Percentiles rank a stretch among this genome's conserved stretches.
Evolutionary conservation across 2,888 invertebrate species (phyloP).

Genomic region (Agrotis ipsilon): DNA sequence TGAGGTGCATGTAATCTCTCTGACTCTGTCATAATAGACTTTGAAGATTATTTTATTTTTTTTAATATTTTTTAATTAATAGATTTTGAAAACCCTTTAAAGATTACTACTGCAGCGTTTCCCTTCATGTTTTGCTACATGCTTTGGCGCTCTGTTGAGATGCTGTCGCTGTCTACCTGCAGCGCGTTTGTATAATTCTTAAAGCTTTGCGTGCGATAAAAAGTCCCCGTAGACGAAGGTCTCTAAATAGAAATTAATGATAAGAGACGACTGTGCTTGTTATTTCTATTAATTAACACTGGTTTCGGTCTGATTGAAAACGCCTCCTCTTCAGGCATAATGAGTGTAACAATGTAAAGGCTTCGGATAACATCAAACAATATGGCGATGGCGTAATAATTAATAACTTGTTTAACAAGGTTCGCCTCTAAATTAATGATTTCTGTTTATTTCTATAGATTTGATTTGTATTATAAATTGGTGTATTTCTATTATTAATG

Average conservation of each 20-base stretch:
- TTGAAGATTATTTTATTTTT: too few species aligned
- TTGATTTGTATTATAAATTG: background rate
- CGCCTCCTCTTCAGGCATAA: slow-evolving; percentile 36
- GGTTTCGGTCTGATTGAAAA: slow-evolving; percentile 42
- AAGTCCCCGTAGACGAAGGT: background rate
- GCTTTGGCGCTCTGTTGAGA: too few species aligned
- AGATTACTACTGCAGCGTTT: too few species aligned
- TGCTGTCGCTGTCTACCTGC: too few species aligned
- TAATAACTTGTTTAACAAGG: slow-evolving; percentile 32
- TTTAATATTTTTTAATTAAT: too few species aligned
- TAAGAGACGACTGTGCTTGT: slow-evolving; percentile 36
- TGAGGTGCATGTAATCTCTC: too few species aligned
- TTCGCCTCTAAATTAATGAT: slow-evolving; percentile 35
- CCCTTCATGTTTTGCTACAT: too few species aligned
- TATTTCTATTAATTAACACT: slow-evolving; percentile 51
- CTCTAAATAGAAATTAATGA: slow-evolving; percentile 24
- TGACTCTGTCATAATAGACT: too few species aligned
- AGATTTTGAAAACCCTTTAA: too few species aligned
- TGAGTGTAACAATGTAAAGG: slow-evolving; percentile 39
- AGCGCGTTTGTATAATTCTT: background rate
- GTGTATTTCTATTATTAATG: background rate
- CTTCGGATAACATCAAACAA: slow-evolving; percentile 53
- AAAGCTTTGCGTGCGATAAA: background rate
- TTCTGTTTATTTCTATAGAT: slow-evolving; percentile 18
- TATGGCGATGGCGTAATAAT: slow-evolving; percentile 35